Evolutionary conservation across 1,140 invertebrate species (phyloP).

Genomic region (Cepaea nemoralis): DNA sequence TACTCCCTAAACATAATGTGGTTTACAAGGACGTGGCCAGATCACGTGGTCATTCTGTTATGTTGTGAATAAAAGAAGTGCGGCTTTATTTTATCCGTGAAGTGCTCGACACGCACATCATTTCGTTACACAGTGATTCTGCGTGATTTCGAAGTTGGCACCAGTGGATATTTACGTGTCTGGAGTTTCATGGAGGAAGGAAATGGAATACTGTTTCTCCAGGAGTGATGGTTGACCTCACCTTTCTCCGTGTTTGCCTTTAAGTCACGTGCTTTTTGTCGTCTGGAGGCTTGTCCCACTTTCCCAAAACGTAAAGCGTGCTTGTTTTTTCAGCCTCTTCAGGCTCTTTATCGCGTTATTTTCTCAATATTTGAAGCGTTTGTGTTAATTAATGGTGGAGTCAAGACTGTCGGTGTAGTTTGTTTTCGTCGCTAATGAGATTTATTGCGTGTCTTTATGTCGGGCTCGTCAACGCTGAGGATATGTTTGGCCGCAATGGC

Average conservation of each 20-base stretch:
- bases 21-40: constrained; percentile 42
- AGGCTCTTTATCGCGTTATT: background rate
- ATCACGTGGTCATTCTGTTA: constrained; percentile 42
- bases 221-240: background rate
- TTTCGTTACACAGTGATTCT: background rate
- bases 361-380: background rate
- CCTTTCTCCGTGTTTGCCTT: constrained; percentile 17
- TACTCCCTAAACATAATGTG: constrained; percentile 18
- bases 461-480: constrained; percentile 39
- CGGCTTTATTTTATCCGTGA: background rate
- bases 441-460: constrained; percentile 27
- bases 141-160: background rate
- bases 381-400: no score
- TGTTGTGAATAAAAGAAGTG: constrained; percentile 30
- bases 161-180: background rate
- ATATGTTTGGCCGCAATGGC: constrained; percentile 44
- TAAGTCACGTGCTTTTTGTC: constrained; percentile 34
- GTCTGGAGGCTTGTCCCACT: constrained; percentile 33
- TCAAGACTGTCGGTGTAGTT: background rate
- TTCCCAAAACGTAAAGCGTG: constrained; percentile 11
- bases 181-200: background rate
- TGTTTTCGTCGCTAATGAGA: background rate
- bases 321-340: background rate
- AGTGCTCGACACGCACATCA: background rate
- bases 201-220: background rate